Evolutionary conservation across 2,797 vertebrate genomes (phyloP).

Genomic region (Microctenopoma lineatum): DNA sequence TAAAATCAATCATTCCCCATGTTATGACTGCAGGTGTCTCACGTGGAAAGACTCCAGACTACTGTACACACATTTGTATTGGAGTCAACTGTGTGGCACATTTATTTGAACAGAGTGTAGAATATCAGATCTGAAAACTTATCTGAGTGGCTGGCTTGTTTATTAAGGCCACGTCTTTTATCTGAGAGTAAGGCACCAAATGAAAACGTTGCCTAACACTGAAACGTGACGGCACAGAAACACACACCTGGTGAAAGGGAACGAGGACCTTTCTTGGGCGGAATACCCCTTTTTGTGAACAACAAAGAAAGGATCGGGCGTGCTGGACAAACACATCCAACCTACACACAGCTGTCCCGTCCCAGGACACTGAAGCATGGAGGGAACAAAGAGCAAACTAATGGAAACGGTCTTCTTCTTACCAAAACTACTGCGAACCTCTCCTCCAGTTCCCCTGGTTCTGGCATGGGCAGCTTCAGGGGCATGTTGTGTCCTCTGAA

Average conservation of each 20-base stretch:
- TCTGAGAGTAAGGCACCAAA: neutral
- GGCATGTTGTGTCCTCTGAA: conserved; percentile 92
- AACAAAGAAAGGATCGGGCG: conserved; percentile 62
- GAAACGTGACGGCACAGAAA: neutral
- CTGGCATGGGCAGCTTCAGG: conserved; percentile 96
- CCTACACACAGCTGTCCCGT: conserved; percentile 73
- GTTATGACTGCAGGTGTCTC: conserved; percentile 46
- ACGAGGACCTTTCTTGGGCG: neutral
- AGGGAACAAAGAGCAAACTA: conserved; percentile 62
- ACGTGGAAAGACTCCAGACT: neutral
- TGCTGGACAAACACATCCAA: conserved; percentile 61
- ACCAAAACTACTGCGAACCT: conserved; percentile 96
- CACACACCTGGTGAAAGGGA: conserved; percentile 7
- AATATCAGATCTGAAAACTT: neutral
- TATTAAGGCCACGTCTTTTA: neutral
- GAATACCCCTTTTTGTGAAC: neutral
- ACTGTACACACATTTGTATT: neutral
- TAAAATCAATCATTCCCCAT: conserved; percentile 43
- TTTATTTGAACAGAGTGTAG: neutral
- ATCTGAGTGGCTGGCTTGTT: neutral
- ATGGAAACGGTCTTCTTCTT: conserved; percentile 61
- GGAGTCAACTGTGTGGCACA: neutral
- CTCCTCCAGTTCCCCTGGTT: conserved; percentile 94
- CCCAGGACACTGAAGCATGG: conserved; percentile 61
- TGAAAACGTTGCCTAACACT: neutral